These are phyloP conservation scores for Electrophaes corylata DNA, from an alignment of 2,888 invertebrate species.

Conservation along the genomic window DNA sequence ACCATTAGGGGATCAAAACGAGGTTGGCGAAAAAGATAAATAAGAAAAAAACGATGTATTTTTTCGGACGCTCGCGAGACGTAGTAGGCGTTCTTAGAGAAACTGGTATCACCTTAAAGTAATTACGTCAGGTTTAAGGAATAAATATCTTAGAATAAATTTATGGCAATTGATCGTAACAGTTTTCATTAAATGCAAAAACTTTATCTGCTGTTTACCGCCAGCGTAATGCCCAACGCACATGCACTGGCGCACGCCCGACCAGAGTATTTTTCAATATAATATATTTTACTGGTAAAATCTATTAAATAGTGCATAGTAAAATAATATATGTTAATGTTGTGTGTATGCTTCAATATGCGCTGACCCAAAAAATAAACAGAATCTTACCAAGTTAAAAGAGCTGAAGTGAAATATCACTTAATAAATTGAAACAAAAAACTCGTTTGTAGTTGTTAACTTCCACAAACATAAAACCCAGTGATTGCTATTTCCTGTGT, in stretches of 20 bases:
- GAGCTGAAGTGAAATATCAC: no score
- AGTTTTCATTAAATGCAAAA: no score
- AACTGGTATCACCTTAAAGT: slow-evolving; percentile 35
- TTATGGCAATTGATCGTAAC: not conserved
- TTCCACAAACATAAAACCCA: slow-evolving; percentile 30
- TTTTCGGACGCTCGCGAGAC: slow-evolving; percentile 48
- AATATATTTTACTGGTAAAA: no score
- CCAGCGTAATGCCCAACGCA: no score
- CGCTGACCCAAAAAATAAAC: no score
- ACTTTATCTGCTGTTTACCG: not conserved
- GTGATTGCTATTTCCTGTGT: slow-evolving; percentile 26
- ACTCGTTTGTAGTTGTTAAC: slow-evolving; percentile 9
- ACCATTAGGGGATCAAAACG: slow-evolving; percentile 72
- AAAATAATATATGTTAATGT: no score
- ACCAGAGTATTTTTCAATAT: no score
- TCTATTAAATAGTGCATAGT: no score
- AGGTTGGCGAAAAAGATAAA: slow-evolving; percentile 63
- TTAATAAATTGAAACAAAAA: not conserved
- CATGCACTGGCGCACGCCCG: no score
- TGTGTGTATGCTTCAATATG: no score
- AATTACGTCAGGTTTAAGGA: slow-evolving; percentile 29
- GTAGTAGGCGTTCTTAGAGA: slow-evolving; percentile 37
- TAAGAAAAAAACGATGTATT: slow-evolving; percentile 52
- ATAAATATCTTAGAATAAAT: slow-evolving; percentile 17
- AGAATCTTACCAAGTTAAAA: no score